phyloP scores from a whole-genome alignment of 2,888 invertebrate genomes.

The Oscheius sp. region DNA sequence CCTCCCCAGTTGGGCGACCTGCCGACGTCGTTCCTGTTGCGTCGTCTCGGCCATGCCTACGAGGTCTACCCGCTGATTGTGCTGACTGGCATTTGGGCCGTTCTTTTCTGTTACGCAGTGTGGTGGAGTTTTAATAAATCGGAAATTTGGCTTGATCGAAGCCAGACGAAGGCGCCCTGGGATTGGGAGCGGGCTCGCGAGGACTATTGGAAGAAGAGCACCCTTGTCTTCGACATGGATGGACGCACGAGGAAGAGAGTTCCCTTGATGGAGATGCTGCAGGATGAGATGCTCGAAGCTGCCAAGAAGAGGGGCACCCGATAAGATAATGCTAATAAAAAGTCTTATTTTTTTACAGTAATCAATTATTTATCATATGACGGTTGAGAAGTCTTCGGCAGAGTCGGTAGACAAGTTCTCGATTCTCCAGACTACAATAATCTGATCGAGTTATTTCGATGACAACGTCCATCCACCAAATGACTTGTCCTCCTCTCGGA shows the following conservation, averaged over 20 bases:
- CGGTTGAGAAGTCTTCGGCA: no score
- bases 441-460: no score
- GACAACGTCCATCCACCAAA: no score
- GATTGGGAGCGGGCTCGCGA: slow-evolving; percentile 65
- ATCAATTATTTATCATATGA: no score
- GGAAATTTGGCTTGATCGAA: slow-evolving; percentile 69
- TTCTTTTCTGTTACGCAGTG: slow-evolving; percentile 50
- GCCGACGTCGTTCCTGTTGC: slow-evolving; percentile 52
- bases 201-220: slow-evolving; percentile 62
- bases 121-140: slow-evolving; percentile 60
- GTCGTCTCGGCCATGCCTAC: slow-evolving; percentile 64
- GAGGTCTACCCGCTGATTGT: slow-evolving; percentile 64
- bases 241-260: slow-evolving; percentile 62
- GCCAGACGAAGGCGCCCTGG: slow-evolving; percentile 61
- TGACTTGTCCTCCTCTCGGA: no score
- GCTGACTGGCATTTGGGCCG: slow-evolving; percentile 56
- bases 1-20: slow-evolving; percentile 52
- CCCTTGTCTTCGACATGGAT: slow-evolving; percentile 57
- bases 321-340: background rate
- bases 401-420: no score
- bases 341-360: no score
- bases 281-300: slow-evolving; percentile 70
- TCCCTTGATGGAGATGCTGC: slow-evolving; percentile 64
- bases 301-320: slow-evolving; percentile 65
- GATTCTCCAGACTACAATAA: no score